phyloP scores from a whole-genome alignment of 2,797 vertebrate species.

The Oceanodroma leucorhoa region DNA sequence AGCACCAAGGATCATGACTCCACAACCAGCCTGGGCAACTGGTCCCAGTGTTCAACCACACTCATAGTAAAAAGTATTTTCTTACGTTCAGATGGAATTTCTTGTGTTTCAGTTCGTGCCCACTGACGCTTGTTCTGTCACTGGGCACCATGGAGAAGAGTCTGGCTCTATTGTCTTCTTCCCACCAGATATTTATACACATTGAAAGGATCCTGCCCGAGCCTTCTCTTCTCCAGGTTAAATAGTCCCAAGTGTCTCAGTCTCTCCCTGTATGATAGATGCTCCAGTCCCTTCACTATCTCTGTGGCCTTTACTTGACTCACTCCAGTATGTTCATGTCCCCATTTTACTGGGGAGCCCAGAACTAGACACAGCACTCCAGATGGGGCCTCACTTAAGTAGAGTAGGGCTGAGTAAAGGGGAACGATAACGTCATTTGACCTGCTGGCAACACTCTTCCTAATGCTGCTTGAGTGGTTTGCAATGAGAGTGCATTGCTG shows the following conservation, averaged over 20 bases:
- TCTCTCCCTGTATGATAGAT: neutral
- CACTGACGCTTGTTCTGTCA: neutral
- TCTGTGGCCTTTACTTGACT: neutral
- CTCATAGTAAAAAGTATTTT: neutral
- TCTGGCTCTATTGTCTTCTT: neutral
- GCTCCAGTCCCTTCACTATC: neutral
- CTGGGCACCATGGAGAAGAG: neutral
- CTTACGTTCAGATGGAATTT: neutral
- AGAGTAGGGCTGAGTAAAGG: neutral
- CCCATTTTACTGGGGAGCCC: neutral
- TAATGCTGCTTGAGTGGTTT: neutral
- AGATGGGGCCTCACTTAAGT: too few relatives aligned
- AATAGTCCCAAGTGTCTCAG: neutral
- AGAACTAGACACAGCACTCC: neutral
- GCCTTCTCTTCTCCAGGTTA: neutral
- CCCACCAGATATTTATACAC: neutral
- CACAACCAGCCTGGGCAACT: neutral
- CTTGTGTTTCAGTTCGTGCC: neutral
- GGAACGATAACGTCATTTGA: neutral
- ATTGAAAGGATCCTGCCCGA: neutral
- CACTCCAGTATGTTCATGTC: neutral
- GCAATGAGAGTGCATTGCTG: neutral
- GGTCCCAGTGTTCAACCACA: neutral
- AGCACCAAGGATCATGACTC: neutral
- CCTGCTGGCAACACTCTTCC: neutral